Evolutionary conservation across 2,113 vertebrate genomes (phyloP).

Genomic region (Cyanocitta stelleri): DNA sequence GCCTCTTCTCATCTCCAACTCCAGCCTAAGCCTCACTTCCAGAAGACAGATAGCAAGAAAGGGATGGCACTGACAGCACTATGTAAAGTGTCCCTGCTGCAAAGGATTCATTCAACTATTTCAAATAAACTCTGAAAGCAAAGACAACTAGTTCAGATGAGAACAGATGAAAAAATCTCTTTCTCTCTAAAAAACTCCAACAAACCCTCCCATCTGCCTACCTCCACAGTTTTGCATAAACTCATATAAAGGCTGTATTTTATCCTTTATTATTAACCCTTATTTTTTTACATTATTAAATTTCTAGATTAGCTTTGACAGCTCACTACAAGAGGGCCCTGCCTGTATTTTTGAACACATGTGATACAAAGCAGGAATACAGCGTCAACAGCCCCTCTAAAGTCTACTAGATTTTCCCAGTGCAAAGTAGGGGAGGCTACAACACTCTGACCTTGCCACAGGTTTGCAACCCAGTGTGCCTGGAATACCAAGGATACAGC

Average conservation of each 20-base stretch:
- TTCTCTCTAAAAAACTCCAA: neutral
- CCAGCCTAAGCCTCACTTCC: neutral
- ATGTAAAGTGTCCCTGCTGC: neutral
- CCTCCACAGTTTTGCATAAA: neutral
- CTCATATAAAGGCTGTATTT: neutral
- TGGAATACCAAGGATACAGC: neutral
- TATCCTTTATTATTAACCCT: neutral
- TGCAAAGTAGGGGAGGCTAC: neutral
- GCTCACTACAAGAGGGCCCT: neutral
- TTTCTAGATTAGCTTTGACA: neutral
- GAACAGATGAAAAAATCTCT: neutral
- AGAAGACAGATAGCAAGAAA: neutral
- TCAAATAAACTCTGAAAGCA: neutral
- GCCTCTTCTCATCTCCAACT: neutral
- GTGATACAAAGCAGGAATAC: neutral
- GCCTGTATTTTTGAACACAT: neutral
- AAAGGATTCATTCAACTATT: neutral
- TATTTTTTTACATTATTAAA: neutral
- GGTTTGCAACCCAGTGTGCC: neutral
- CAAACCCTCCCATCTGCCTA: neutral
- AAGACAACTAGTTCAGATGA: neutral
- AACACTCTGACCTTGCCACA: neutral
- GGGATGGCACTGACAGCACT: neutral
- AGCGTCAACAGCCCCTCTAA: rapidly evolving
- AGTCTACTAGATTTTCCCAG: neutral